Evolutionary conservation across 2,113 vertebrate genomes (phyloP), one percentile per base, ranked within the genome.

Genomic region (Channa argus): DNA sequence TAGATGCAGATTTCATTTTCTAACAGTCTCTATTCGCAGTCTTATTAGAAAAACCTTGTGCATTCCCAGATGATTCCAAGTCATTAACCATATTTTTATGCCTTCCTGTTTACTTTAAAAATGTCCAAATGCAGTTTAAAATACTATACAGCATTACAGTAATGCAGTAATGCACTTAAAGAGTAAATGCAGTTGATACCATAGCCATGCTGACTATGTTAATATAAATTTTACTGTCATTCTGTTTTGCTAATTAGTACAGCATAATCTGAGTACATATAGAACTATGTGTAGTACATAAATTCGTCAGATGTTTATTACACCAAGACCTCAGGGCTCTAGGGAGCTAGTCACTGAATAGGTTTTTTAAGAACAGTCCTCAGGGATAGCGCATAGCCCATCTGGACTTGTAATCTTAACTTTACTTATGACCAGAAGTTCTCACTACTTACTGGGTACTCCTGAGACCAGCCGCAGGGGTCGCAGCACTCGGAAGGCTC

Each of bases 381-480:
- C 47, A 47, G 84, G 85, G 82, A 65, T 62, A 10, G 7, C 56
- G 71, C 49, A 64, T 4, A 52, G 64, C 77, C 79, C 85, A 92
- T 90, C 86, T 89, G 85, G 74, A 56, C 72, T 55, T 13, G 6
- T 73, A 36, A 50, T 50, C 38, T 38, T 59, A 36, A 24, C 47
- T 73, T 65, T 13, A 68, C 6, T 56, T 14, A 11, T 24, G 55
- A 12, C 51, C 44, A 24, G 83, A 38, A 36, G 50, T 72, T 33
- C 1, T 52, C 8, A 6, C 3, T 34, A 94, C 98, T 97, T 94
- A 99, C 98, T 99, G 95, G 98, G 98, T 91, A 99, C 98, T 95
- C 98, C 98, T 93, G 98, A 99, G 91, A 99, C 98, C 79, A 99
- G 96, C 89, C 98, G 96, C 84, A 99, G 97, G 89, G 98, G 98